A percentile compares a stretch with the other conserved stretches of the same genome.
Evolutionary conservation across 2,113 vertebrate genomes (phyloP).

Genomic region (Anguilla japonica): DNA sequence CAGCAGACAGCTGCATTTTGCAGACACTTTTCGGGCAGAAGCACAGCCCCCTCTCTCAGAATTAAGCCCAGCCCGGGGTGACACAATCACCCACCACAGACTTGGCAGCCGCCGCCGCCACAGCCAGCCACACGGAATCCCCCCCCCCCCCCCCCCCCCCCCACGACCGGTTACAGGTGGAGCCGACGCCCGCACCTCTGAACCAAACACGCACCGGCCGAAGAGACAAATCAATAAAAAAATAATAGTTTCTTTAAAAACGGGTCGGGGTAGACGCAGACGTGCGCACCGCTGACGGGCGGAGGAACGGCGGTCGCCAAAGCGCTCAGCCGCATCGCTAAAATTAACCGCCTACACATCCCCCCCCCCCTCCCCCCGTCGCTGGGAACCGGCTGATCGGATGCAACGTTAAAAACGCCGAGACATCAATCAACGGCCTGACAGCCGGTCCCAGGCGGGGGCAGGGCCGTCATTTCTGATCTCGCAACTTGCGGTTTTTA

Average conservation of each 20-base stretch:
- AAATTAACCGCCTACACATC: neutral
- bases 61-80: neutral
- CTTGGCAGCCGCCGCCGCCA: constrained; percentile 2
- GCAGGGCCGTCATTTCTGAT: neutral
- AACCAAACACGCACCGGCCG: neutral
- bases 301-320: neutral
- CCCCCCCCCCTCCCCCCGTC: neutral
- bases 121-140: neutral
- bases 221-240: neutral
- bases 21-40: neutral
- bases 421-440: neutral
- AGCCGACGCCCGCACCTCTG: neutral
- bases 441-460: constrained; percentile 2
- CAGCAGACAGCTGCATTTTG: neutral
- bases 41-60: neutral
- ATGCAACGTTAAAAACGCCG: neutral
- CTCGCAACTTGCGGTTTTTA: neutral
- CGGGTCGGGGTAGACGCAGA: neutral
- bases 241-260: neutral
- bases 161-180: neutral
- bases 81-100: constrained; percentile 18
- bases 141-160: neutral
- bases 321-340: neutral
- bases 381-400: neutral
- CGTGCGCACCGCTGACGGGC: neutral